phyloP scores from a whole-genome alignment of 2,888 invertebrate genomes.

The Ligdia adustata region DNA sequence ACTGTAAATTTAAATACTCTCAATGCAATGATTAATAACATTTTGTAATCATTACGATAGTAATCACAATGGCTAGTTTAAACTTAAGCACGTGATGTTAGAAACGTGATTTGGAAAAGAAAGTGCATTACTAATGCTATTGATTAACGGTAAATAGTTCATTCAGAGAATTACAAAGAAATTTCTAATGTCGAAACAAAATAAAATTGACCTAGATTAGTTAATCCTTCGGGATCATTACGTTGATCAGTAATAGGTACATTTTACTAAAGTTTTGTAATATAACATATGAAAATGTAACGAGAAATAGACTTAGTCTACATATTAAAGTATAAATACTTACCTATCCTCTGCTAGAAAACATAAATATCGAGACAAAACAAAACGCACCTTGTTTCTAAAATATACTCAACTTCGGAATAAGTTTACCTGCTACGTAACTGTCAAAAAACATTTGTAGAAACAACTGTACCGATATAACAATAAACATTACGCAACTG shows the following conservation, averaged over 20 bases:
- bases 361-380: not conserved
- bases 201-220: too few species aligned
- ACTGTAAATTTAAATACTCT: slow-evolving; percentile 32
- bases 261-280: too few species aligned
- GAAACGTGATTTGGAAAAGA: slow-evolving; percentile 35
- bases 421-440: not conserved
- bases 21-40: slow-evolving; percentile 26
- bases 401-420: slow-evolving; percentile 2
- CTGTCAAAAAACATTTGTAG: slow-evolving; percentile 21
- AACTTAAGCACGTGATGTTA: slow-evolving; percentile 31
- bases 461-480: slow-evolving; percentile 20
- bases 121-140: slow-evolving; percentile 26
- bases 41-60: slow-evolving; percentile 36
- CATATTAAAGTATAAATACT: too few species aligned
- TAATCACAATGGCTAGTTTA: slow-evolving; percentile 36
- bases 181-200: too few species aligned
- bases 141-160: not conserved
- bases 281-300: too few species aligned
- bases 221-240: too few species aligned
- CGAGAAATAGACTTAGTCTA: too few species aligned
- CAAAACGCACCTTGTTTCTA: slow-evolving; percentile 2
- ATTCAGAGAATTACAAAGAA: too few species aligned
- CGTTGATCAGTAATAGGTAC: too few species aligned
- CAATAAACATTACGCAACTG: slow-evolving; percentile 57
- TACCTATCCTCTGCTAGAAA: too few species aligned